Percentiles rank a stretch among this genome's conserved stretches.
These are phyloP conservation scores for Zaprionus lineosus DNA, from an alignment of 2,888 invertebrate genomes.

Conservation along the genomic window DNA sequence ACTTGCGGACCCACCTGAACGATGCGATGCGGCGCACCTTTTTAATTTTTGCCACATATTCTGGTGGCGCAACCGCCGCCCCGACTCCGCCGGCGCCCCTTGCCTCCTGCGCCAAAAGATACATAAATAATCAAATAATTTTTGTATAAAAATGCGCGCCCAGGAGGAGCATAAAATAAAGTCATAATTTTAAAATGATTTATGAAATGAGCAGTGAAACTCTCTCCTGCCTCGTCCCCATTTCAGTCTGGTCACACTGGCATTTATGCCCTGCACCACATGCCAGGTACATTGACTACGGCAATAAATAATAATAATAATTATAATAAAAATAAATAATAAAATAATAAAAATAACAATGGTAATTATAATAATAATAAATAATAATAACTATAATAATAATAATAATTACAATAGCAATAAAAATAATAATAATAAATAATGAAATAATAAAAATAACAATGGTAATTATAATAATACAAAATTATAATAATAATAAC, in stretches of 20 bases:
- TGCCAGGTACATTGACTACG: no score
- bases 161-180: constrained; percentile 63
- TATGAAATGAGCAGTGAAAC: constrained; percentile 59
- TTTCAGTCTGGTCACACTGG: not conserved
- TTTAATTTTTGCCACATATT: not conserved
- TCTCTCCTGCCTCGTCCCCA: constrained; percentile 22
- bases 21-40: constrained; percentile 40
- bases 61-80: no score
- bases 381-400: no score
- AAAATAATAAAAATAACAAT: not conserved
- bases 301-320: no score
- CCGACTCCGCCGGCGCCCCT: no score
- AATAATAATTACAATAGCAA: no score
- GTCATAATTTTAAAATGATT: constrained; percentile 75
- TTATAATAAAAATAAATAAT: no score
- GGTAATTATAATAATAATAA: not conserved
- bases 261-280: not conserved
- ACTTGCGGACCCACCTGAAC: constrained; percentile 37
- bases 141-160: constrained; percentile 67
- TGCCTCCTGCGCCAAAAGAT: constrained; percentile 27
- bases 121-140: constrained; percentile 68
- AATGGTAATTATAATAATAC: no score
- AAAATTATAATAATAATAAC: no score
- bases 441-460: no score
- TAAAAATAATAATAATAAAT: no score